A percentile compares a stretch with the other conserved stretches of the same genome.
Conservation (phyloP, 2,797 vertebrate species). For the Xenopus petersii region DNA sequence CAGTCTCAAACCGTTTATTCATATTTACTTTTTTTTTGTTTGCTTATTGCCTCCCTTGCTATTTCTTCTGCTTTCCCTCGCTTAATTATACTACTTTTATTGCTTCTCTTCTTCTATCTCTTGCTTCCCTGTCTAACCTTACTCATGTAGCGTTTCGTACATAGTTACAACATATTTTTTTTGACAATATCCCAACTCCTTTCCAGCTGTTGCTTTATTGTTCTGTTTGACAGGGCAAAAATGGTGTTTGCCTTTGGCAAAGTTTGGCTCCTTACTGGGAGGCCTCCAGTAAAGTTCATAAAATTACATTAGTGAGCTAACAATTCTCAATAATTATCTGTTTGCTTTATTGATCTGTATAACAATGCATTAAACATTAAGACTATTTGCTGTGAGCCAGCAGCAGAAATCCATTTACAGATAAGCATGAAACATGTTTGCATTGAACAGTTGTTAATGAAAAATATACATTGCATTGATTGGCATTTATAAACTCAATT, state of each 20-base stretch:
- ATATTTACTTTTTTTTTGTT: too few species aligned
- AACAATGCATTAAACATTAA: conserved; percentile 63
- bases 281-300: not conserved
- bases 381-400: conserved; percentile 64
- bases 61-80: too few species aligned
- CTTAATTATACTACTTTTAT: too few species aligned
- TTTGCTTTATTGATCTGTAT: conserved; percentile 70
- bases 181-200: too few species aligned
- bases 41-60: too few species aligned
- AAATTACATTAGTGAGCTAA: not conserved
- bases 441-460: conserved; percentile 69
- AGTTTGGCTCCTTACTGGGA: too few species aligned
- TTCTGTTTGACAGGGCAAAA: not conserved
- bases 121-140: too few species aligned
- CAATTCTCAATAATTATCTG: conserved; percentile 51
- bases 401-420: conserved; percentile 69
- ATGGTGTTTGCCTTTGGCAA: too few species aligned
- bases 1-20: too few species aligned
- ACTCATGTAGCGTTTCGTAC: too few species aligned
- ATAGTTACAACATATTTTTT: too few species aligned
- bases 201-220: not conserved
- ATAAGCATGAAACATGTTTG: conserved; percentile 65
- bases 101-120: too few species aligned
- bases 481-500: conserved; percentile 69
- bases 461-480: conserved; percentile 70